These are phyloP conservation scores for Speoplatyrhinus poulsoni DNA, from an alignment of 2,113 vertebrate genomes.

Conservation along the genomic window DNA sequence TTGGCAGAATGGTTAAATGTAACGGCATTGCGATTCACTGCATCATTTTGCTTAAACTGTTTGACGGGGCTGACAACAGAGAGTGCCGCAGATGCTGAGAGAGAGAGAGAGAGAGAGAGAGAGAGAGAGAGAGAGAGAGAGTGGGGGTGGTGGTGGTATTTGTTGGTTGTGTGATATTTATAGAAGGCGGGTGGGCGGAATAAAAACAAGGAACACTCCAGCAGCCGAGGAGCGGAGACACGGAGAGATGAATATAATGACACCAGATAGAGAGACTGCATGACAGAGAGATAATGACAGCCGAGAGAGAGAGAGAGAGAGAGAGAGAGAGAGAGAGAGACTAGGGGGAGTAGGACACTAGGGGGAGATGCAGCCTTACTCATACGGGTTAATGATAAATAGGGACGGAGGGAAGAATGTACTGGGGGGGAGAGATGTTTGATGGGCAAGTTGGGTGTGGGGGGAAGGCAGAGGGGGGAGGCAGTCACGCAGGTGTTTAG, in stretches of 20 bases:
- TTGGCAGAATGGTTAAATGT: slow-evolving; percentile 30
- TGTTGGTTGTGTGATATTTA: slow-evolving; percentile 71
- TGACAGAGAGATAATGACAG: slow-evolving; percentile 58
- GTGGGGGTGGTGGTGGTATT: slow-evolving; percentile 60
- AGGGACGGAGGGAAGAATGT: slow-evolving; percentile 39
- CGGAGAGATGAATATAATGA: slow-evolving; percentile 62
- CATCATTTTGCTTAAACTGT: slow-evolving; percentile 60
- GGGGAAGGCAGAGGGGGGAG: slow-evolving; percentile 8
- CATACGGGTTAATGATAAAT: slow-evolving; percentile 35
- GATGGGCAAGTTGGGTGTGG: neutral
- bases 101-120: slow-evolving; percentile 48
- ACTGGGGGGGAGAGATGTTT: slow-evolving; percentile 21
- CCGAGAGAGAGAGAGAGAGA: neutral
- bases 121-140: slow-evolving; percentile 26
- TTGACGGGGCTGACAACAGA: slow-evolving; percentile 50
- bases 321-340: slow-evolving; percentile 14
- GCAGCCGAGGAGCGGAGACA: slow-evolving; percentile 60
- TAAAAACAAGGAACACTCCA: slow-evolving; percentile 62
- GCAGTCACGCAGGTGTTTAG: slow-evolving; percentile 7
- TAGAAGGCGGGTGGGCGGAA: slow-evolving; percentile 72
- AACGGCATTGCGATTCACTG: slow-evolving; percentile 18
- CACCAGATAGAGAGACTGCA: slow-evolving; percentile 51
- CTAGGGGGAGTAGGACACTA: slow-evolving; percentile 51
- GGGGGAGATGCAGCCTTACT: slow-evolving; percentile 36
- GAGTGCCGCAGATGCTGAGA: slow-evolving; percentile 34